Base-by-base conservation (phyloP, 37 sponge, comb jelly and placozoan species). In the Chondrilla cf. caribensis region DNA sequence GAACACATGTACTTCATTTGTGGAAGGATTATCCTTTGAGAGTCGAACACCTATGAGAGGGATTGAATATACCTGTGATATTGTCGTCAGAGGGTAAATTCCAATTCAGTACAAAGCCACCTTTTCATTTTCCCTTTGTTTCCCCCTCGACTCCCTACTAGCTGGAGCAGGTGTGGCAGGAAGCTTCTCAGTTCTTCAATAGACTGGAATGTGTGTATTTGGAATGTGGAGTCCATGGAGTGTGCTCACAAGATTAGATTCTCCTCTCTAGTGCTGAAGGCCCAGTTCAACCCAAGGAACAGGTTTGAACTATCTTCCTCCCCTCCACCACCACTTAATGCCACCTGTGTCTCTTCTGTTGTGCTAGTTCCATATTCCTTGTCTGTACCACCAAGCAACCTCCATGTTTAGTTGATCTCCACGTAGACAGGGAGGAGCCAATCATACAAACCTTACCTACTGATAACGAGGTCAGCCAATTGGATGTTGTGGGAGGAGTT, bases 221-320 rank as follows among this genome's bases (percentile, higher is more conserved):
- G 95, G 94, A 96, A 98, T 58, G 94, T 98, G 31, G 55, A 83
- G 15, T 83, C 81, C 35, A 94, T 96, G 8, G 99, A 98, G 70
- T 82, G 88, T 37, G 86, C 87, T 24, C 82, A 83, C 81, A 85
- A 78, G 66, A 87, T 97, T 47, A 86, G 92, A 31, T 98, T 98
- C 90, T 92, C 90, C 3, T 93, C 96, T 3, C 94, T 93, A 15
- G 83, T 95, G 35, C 60, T 90, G 47, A 91, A 89, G 71, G 93
- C 92, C 4, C 99, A 98, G 77, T 98, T 95, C 76, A 90, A 98
- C 84, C 99, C 99, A 44, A 79, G 97, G 64, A 83, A 96, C 86
- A 84, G 64, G 91, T 92, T 25, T 14, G 85, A 33, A 70, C 0
- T 24, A 40, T 38, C 51, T 14, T 11, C 51, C 6, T 47, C 51